Base-by-base conservation (phyloP, 2,888 invertebrate genomes). In the Lasius platythorax region DNA sequence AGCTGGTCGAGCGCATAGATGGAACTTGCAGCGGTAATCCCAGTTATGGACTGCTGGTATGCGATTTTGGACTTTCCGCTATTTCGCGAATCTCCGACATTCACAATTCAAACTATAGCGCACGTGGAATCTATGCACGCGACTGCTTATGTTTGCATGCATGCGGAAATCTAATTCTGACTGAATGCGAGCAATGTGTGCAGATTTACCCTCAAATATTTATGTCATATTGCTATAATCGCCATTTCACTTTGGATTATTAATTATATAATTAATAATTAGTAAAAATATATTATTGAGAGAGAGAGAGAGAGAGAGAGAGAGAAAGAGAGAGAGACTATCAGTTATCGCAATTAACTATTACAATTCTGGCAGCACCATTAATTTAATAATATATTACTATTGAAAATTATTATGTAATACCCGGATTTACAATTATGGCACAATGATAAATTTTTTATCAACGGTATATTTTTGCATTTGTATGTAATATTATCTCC, bases 41-140 rank as follows among this genome's bases (percentile, higher is more conserved):
- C 50, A 63, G 66, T 78, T 85, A 82, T 73, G 81, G 70, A 81
- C 81, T 43, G 53, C 50, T 50, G 50, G 72, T 84, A 73, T 73
- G 72, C 63, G 73, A 83, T 79, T 79, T 83, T 63, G 61, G 83
- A 78, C 64, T 61, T 79, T 73, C 70, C 56, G 64, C 66, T 63
- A 79, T 83, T 50, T 50, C 63, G 28, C 28, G 70, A 64, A 68
- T 53, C 63, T 56, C 43, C 33, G 67, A 78, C 78, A 1, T 66
- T 66, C 43, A 46, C 37, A 43, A 43, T 67, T 83, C 79, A 68
- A 70, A 23, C 33, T 78, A 28, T 56, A 64, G 2, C 61, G 61
- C 43, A 70, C 23, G 18, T 46, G 72, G 72, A 81, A 81, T 81
- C 37, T 9, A 28, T 40, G 33, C 70, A 33, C 12, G 30, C 43